Evolutionary conservation across 37 sponge, comb jelly and placozoan species (phyloP).

Genomic region (Axinella damicornis): DNA sequence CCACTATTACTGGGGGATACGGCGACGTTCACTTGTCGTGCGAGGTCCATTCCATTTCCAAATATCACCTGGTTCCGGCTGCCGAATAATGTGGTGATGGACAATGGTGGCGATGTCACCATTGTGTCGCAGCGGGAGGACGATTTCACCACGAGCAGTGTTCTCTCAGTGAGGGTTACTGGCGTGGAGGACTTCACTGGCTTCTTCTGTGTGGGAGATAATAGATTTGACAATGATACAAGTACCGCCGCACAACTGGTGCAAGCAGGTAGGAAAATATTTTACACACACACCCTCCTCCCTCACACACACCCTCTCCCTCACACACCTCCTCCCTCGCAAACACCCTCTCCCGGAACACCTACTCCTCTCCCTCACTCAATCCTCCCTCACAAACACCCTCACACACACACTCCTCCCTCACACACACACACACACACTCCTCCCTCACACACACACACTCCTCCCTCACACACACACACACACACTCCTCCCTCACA

Average conservation of each 20-base stretch:
- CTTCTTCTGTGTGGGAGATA: neutral
- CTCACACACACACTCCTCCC: too few species aligned
- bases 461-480: neutral
- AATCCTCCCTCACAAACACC: too few species aligned
- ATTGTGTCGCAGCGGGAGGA: neutral
- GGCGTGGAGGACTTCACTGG: neutral
- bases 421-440: too few species aligned
- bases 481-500: neutral
- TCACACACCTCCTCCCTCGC: neutral
- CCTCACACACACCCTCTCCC: neutral
- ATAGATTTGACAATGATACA: neutral
- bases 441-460: too few species aligned
- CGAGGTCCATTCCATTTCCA: slow-evolving; percentile 10
- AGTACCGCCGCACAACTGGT: neutral
- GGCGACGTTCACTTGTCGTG: slow-evolving; percentile 11
- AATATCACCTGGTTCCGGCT: slow-evolving; percentile 30
- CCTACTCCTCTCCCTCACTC: too few species aligned
- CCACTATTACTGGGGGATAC: neutral
- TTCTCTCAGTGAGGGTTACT: neutral
- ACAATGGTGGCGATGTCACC: neutral
- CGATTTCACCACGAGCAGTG: neutral
- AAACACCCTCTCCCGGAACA: too few species aligned
- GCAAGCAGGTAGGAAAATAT: neutral
- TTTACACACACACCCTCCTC: neutral
- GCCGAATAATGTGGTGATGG: neutral